Conservation (phyloP, 1,140 invertebrate species). For the Microplitis mediator region DNA sequence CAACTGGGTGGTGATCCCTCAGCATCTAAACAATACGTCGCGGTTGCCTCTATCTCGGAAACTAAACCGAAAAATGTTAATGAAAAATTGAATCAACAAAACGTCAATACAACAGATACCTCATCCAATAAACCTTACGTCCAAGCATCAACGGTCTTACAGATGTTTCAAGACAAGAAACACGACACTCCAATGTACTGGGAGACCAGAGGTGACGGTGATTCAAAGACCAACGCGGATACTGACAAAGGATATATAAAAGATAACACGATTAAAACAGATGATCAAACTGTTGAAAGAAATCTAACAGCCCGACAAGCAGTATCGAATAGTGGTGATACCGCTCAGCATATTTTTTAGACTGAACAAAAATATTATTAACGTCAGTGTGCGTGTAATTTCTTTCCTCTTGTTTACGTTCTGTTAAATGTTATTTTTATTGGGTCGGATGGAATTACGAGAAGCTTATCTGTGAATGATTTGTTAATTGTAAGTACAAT, state of each 20-base stretch:
- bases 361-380: slow-evolving; percentile 49
- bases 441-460: neutral
- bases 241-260: slow-evolving; percentile 11
- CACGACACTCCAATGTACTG: slow-evolving; percentile 1
- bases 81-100: neutral
- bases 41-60: slow-evolving; percentile 45
- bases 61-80: slow-evolving; percentile 4
- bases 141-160: slow-evolving; percentile 39
- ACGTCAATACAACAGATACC: neutral
- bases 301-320: slow-evolving; percentile 23
- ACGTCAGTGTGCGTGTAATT: neutral
- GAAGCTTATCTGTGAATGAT: slow-evolving; percentile 5
- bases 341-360: slow-evolving; percentile 17
- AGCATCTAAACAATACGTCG: slow-evolving; percentile 46
- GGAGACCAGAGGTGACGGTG: slow-evolving; percentile 30
- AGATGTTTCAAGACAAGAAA: slow-evolving; percentile 35
- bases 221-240: slow-evolving; percentile 41
- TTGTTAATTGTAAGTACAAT: slow-evolving; percentile 17
- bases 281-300: neutral
- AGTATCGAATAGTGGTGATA: slow-evolving; percentile 34
- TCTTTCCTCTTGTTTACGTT: slow-evolving; percentile 1
- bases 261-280: slow-evolving; percentile 10
- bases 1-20: slow-evolving; percentile 10
- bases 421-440: neutral
- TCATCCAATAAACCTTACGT: slow-evolving; percentile 38